Base-by-base conservation (phyloP, 2,888 invertebrate species). In the Epiblema foenella region DNA sequence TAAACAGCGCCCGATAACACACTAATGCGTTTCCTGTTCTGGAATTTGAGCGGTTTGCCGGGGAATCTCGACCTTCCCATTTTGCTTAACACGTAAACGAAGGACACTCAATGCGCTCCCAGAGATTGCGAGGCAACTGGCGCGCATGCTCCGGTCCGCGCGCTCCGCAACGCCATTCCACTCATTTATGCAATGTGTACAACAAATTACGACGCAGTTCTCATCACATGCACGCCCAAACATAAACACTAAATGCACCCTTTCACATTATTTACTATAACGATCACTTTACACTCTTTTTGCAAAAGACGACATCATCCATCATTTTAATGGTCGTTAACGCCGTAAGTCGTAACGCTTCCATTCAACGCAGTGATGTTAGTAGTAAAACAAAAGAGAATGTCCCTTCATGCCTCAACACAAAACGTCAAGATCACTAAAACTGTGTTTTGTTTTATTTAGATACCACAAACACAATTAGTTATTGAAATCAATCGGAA, bases 1-100 rank as follows among this genome's bases (percentile, higher is more conserved):
- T 93, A 93, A 87, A 94, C 93, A 85, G 94, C 89, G 83, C 94
- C 94, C 83, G 95, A 95, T 89, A 97, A 94, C 88, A 97, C 96
- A 94, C 96, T 97, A 86, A 97, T 95, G 91, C 97, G 95, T 91
- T 96, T 97, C 94, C 96, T 96, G 93, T 96, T 96, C 89, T 96
- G 96, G 94, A 96, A 96, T 94, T 97, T 97, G 82, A 96, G 95
- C 89, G 97, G 97, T 95, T 97, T 97, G 87, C 97, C 97, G 88
- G 97, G 97, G 95, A 97, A 97, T 95, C 96, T 96, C 91, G 96
- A 96, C 94, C 96, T 95, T 94, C 96, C 96, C 96, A 96, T 96
- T 93, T 94, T 95, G 94, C 89, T 92, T 82, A 88, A 84, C 90
- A 90, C 88, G 88, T 90, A 91, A 91, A 93, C 94, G 93, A 93